A percentile compares a stretch with the other conserved stretches of the same genome.
Conservation (phyloP, 1,140 invertebrate species). For the Archivesica marissinica region DNA sequence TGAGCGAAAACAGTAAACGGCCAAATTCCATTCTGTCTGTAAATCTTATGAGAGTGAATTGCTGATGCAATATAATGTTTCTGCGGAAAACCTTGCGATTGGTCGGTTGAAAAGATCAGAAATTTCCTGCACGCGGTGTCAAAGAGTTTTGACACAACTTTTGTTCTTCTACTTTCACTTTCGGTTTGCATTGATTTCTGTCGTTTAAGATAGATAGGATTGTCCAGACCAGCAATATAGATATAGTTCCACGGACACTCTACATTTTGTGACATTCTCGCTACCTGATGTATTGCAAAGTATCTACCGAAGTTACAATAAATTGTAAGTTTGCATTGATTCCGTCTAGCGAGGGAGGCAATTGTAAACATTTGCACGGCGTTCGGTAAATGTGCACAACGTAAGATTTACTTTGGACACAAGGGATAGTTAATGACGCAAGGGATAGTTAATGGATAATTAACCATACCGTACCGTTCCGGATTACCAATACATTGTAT, state of each 20-base stretch:
- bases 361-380: neutral
- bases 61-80: constrained; percentile 16
- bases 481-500: too few species aligned
- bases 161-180: constrained; percentile 51
- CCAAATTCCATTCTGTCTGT: constrained; percentile 14
- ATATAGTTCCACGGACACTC: constrained; percentile 10
- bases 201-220: constrained; percentile 10
- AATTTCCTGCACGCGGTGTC: neutral
- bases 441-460: too few species aligned
- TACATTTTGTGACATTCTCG: neutral
- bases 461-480: too few species aligned
- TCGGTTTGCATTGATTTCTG: neutral
- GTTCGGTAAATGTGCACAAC: too few species aligned
- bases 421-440: too few species aligned
- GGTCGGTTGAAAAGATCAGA: neutral
- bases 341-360: neutral
- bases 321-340: neutral
- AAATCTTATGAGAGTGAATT: constrained; percentile 6
- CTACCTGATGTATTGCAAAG: neutral
- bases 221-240: constrained; percentile 25
- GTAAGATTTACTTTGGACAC: too few species aligned
- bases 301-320: neutral
- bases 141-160: neutral
- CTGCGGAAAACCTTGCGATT: neutral
- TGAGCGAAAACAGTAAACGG: neutral